These are phyloP conservation scores for Myrmecophaga tridactyla DNA, from an alignment of 2,113 vertebrate genomes.

Conservation along the genomic window DNA sequence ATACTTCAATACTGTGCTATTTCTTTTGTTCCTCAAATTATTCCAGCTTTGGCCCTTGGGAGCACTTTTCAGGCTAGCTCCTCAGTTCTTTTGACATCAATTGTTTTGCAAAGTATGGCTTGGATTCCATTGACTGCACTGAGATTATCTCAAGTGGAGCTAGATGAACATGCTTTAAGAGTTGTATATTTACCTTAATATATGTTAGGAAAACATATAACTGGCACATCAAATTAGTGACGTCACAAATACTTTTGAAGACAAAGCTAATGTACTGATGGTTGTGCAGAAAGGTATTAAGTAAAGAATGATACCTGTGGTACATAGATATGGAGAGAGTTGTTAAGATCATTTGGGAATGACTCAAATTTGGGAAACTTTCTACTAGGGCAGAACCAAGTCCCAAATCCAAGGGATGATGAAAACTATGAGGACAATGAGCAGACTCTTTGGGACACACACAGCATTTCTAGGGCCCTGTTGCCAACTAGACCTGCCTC, in stretches of 20 bases:
- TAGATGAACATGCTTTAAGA: not conserved
- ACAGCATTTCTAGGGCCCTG: not conserved
- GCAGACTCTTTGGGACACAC: not conserved
- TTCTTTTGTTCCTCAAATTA: constrained; percentile 20
- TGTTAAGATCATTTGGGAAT: not conserved
- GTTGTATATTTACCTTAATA: constrained; percentile 2
- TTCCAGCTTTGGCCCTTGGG: not conserved
- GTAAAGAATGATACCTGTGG: not conserved
- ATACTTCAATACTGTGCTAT: not conserved
- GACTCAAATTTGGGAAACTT: constrained; percentile 30
- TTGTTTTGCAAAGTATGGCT: not conserved
- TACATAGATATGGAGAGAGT: not conserved
- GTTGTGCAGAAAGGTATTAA: not conserved
- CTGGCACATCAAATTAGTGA: not conserved
- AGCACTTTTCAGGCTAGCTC: not conserved
- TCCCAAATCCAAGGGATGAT: constrained; percentile 12
- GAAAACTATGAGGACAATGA: not conserved
- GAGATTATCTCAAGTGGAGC: constrained; percentile 9
- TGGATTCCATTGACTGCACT: not conserved
- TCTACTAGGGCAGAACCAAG: not conserved
- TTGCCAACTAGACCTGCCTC: not conserved
- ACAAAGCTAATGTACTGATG: not conserved
- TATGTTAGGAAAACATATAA: not conserved
- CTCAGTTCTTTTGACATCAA: not conserved
- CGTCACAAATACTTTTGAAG: not conserved